Evolutionary conservation across 37 sponge, comb jelly and placozoan species (phyloP), one percentile per base, ranked within the genome.

Genomic region (Aplysina aerophoba): DNA sequence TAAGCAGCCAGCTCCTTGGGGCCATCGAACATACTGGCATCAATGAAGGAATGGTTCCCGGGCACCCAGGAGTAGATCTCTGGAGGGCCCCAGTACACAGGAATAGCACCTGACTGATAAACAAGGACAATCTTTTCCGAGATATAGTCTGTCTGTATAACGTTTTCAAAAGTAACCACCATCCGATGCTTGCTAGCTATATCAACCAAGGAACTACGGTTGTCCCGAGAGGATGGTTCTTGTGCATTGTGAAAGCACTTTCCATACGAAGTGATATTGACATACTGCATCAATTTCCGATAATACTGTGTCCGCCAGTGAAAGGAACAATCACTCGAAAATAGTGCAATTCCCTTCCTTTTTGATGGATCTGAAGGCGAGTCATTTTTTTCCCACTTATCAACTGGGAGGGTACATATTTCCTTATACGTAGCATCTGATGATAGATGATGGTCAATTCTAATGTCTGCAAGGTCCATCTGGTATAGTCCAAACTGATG

Each of bases 31-130:
- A 8, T 81, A 21, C 81, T 41, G 27, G 61, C 28, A 81, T 81
- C 81, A 81, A 81, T 81, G 38, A 81, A 81, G 59, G 81, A 55
- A 31, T 81, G 59, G 38, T 81, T 81, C 0, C 81, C 81, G 5
- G 81, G 81, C 14, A 59, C 81, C 81, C 62, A 59, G 1, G 54
- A 16, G 62, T 81, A 81, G 17, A 81, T 50, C 25, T 75, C 78
- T 36, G 78, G 78, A 22, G 78, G 44, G 1, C 78, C 78, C 78
- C 33, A 21, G 78, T 75, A 75, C n/a, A 75, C 53, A n/a, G 78
- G 78, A 4, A 75, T 75, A 16, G 78, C 78, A 36, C 78, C 78
- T 6, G 38, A 31, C 13, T 21, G 15, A 75, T 39, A 75, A 75
- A 44, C 78, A 17, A 41, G 20, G 25, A 17, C n/a, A 40, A 75